Conservation (phyloP, 2,888 invertebrate species). For the Agapostemon virescens region DNA sequence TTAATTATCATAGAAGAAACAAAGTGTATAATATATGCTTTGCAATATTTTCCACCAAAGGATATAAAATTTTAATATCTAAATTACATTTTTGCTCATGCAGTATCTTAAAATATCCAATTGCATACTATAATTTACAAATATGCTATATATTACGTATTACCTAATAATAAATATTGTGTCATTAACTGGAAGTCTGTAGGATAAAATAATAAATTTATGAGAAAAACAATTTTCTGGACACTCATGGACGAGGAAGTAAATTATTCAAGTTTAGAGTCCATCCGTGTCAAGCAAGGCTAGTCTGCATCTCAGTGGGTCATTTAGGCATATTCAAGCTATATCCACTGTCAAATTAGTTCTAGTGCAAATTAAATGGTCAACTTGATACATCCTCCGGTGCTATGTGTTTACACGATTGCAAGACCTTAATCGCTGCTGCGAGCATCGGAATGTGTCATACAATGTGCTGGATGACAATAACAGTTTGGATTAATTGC, state of each 20-base stretch:
- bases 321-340: not conserved
- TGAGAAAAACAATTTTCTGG: no score
- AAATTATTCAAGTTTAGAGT: not conserved
- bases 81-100: no score
- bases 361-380: conserved; percentile 11
- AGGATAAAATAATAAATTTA: no score
- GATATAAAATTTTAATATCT: no score
- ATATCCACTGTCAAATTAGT: conserved; percentile 3
- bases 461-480: conserved; percentile 40
- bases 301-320: not conserved
- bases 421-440: conserved; percentile 30
- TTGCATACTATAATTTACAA: not conserved
- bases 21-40: no score
- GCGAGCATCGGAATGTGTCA: conserved; percentile 44
- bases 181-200: no score
- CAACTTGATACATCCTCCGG: conserved; percentile 1
- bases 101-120: no score
- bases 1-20: no score
- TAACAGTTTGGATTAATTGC: conserved; percentile 54
- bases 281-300: not conserved
- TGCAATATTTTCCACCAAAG: no score
- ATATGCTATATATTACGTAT: not conserved
- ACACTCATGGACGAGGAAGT: not conserved
- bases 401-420: conserved; percentile 25
- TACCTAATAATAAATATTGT: no score